Evolutionary conservation across 2,888 invertebrate genomes (phyloP), one percentile per base, ranked within the genome.

Genomic region (Eulithis testata): DNA sequence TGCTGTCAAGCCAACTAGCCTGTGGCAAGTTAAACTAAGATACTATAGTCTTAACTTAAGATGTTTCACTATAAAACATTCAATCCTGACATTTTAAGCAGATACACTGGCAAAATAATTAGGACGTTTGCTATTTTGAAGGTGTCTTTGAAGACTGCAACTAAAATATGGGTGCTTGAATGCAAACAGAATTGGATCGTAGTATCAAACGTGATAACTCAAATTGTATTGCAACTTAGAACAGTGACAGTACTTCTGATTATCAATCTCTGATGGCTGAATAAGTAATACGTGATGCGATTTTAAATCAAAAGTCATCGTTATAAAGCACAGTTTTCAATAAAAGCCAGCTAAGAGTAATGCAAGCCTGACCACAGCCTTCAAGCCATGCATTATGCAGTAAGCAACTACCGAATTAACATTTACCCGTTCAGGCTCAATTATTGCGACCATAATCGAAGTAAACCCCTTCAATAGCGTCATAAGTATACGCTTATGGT

Each of bases 391-490:
- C 82, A 81, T 82, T 80, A 81, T 82, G 79, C 78, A 81, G 74
- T 71, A 75, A 70, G 64, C 60, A 60, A 68, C 71, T 80, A 82
- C 84, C 80, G 83, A 82, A 86, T 85, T 86, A 82, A 83, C 84
- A 84, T 86, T 80, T 80, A 77, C 80, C 76, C 76, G 77, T 79
- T 72, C 75, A 70, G 71, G 73, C 70, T 79, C 84, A 81, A 85
- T 85, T 83, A 85, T 82, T 78, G 80, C 76, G 72, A 69, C 79
- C 79, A 82, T 84, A 82, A 82, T 80, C 76, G 80, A 79, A 80
- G 79, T 77, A 81, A 80, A 75, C 76, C 77, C 81, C 80, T 78
- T 81, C 74, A 82, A 81, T 78, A 75, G 78, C 70, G 72, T 73
- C 75, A 78, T 83, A 84, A 84, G 81, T 82, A 80, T 78, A 78